Evolutionary conservation across 2,888 invertebrate genomes (phyloP).

Genomic region (Nysson spinosus): DNA sequence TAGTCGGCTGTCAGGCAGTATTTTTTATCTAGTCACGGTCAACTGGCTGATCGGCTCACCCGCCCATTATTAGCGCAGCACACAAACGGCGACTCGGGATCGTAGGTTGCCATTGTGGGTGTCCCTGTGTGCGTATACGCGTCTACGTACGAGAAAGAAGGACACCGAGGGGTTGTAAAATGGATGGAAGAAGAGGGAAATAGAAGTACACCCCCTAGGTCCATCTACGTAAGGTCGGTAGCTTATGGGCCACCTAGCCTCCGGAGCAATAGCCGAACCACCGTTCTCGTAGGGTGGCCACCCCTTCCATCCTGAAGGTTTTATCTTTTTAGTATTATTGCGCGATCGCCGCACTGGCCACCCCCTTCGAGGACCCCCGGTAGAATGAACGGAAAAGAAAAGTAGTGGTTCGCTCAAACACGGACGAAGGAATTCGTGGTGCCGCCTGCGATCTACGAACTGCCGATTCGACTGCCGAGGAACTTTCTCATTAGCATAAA

Average conservation of each 20-base stretch:
- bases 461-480: slow-evolving; percentile 34
- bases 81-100: slow-evolving; percentile 59
- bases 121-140: slow-evolving; percentile 2
- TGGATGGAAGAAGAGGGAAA: not conserved
- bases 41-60: slow-evolving; percentile 75
- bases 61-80: slow-evolving; percentile 77
- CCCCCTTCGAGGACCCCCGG: slow-evolving; percentile 39
- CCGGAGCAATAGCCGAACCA: slow-evolving; percentile 65
- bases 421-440: slow-evolving; percentile 17
- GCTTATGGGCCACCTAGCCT: slow-evolving; percentile 67
- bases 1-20: slow-evolving; percentile 72
- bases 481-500: slow-evolving; percentile 58
- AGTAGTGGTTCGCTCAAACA: slow-evolving; percentile 11
- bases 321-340: slow-evolving; percentile 77
- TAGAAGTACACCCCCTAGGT: slow-evolving; percentile 37
- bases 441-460: slow-evolving; percentile 49
- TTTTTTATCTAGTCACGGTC: slow-evolving; percentile 78
- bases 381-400: slow-evolving; percentile 12
- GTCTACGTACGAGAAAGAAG: slow-evolving; percentile 25
- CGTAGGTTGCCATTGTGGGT: slow-evolving; percentile 43
- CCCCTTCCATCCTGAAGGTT: slow-evolving; percentile 62
- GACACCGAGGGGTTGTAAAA: slow-evolving; percentile 26
- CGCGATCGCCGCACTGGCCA: slow-evolving; percentile 72
- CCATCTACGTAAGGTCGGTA: slow-evolving; percentile 65
- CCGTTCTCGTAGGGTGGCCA: slow-evolving; percentile 66